These are phyloP conservation scores for Oligia latruncula DNA, from an alignment of 2,888 invertebrate species.

Conservation along the genomic window DNA sequence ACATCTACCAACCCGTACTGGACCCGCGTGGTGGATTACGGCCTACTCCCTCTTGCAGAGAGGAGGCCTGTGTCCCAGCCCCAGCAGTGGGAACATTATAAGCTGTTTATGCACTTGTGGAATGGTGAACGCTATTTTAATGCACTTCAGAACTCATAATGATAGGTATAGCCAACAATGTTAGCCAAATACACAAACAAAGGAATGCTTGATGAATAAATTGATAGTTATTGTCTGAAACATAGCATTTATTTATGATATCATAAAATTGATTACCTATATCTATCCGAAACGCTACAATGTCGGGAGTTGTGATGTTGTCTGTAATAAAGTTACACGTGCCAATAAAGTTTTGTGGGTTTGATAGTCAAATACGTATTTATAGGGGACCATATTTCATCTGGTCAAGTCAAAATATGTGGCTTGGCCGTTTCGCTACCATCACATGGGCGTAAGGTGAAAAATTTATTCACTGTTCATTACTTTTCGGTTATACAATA, in stretches of 20 bases:
- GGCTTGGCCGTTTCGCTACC: no score
- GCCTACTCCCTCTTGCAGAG: no score
- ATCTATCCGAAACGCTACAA: not conserved
- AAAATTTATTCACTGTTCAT: no score
- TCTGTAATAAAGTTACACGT: slow-evolving; percentile 7
- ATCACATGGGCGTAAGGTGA: no score
- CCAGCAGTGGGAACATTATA: no score
- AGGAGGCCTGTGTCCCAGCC: no score
- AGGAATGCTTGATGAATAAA: not conserved
- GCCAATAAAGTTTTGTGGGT: not conserved
- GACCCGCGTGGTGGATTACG: no score
- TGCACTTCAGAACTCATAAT: not conserved
- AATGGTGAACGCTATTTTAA: not conserved
- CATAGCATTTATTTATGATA: slow-evolving; percentile 10
- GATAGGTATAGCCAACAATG: not conserved
- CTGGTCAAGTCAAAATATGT: no score
- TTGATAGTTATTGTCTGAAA: not conserved
- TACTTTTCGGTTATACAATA: no score
- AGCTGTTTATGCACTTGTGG: not conserved
- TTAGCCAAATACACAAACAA: not conserved
- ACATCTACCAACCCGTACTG: no score
- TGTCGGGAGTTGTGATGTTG: not conserved
- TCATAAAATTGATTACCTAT: slow-evolving; percentile 2
- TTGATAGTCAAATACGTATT: not conserved
- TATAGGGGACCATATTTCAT: not conserved